Evolutionary conservation across 2,888 invertebrate species (phyloP).

Genomic region (Margaritifera margaritifera): DNA sequence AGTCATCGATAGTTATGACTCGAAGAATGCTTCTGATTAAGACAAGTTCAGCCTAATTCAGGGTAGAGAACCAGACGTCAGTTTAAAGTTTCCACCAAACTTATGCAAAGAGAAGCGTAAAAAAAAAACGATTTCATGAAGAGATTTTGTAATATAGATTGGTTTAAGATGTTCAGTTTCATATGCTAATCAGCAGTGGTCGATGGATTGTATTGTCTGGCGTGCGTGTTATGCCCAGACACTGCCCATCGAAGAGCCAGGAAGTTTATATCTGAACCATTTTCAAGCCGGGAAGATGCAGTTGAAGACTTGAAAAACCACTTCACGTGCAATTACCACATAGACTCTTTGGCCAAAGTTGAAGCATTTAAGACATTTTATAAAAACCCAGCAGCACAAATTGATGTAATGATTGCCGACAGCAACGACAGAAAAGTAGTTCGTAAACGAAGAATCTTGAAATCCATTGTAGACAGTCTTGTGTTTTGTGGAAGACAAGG

Average conservation of each 20-base stretch:
- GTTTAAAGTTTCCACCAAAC: slow-evolving; percentile 22
- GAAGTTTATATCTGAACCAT: slow-evolving; percentile 23
- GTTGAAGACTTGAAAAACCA: slow-evolving; percentile 19
- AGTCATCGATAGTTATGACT: no score
- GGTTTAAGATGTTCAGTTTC: slow-evolving; percentile 23
- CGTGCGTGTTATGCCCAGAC: slow-evolving; percentile 22
- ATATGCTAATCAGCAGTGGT: slow-evolving; percentile 23
- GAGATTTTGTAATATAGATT: slow-evolving; percentile 18
- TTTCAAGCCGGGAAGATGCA: slow-evolving; percentile 34
- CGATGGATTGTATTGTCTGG: slow-evolving; percentile 26
- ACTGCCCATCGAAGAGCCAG: slow-evolving; percentile 22
- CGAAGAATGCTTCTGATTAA: no score
- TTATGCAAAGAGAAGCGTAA: slow-evolving; percentile 20
- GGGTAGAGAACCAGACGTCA: slow-evolving; percentile 12
- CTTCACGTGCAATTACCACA: slow-evolving; percentile 13
- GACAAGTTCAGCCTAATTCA: no score
- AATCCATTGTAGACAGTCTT: slow-evolving; percentile 7
- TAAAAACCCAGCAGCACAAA: slow-evolving; percentile 7
- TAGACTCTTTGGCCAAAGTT: slow-evolving; percentile 14
- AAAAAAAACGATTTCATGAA: slow-evolving; percentile 16
- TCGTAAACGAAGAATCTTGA: slow-evolving; percentile 3
- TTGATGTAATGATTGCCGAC: slow-evolving; percentile 9
- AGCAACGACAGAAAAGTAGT: neutral
- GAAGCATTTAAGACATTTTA: slow-evolving; percentile 12
- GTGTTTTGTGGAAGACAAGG: neutral